These are phyloP conservation scores for Tachysurus vachellii DNA, from an alignment of 2,113 vertebrate species.

Conservation along the genomic window DNA sequence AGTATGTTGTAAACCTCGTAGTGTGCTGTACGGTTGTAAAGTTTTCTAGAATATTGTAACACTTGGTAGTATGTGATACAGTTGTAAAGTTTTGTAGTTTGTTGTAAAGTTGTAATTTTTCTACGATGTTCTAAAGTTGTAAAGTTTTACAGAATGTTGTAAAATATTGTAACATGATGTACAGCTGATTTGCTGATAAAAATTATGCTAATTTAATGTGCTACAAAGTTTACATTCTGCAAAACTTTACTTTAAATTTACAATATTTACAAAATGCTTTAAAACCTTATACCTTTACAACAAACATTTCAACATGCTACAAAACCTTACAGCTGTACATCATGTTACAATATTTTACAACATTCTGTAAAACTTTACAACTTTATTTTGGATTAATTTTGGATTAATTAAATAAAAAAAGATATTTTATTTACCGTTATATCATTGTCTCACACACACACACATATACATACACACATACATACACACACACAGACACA, in stretches of 20 bases:
- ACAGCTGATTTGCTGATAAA: too few relatives aligned
- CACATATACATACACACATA: too few relatives aligned
- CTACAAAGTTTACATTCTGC: too few relatives aligned
- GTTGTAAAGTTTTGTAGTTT: not conserved
- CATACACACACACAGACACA: too few relatives aligned
- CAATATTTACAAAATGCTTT: not conserved
- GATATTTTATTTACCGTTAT: too few relatives aligned
- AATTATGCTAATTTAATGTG: too few relatives aligned
- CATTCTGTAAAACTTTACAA: too few relatives aligned
- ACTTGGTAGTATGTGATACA: not conserved
- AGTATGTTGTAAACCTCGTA: not conserved
- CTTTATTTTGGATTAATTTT: too few relatives aligned
- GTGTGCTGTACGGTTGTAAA: not conserved
- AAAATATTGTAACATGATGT: not conserved
- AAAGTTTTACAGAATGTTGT: not conserved
- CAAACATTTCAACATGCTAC: not conserved
- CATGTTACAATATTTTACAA: not conserved
- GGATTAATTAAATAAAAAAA: too few relatives aligned
- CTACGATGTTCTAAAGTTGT: too few relatives aligned
- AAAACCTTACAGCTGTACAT: not conserved
- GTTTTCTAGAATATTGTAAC: not conserved
- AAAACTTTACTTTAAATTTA: too few relatives aligned
- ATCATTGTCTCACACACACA: too few relatives aligned
- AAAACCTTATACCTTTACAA: not conserved
- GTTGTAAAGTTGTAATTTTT: not conserved